Evolutionary conservation across 37 sponge, comb jelly and placozoan genomes (phyloP).

Genomic region (Halisarca cf. caerulea): DNA sequence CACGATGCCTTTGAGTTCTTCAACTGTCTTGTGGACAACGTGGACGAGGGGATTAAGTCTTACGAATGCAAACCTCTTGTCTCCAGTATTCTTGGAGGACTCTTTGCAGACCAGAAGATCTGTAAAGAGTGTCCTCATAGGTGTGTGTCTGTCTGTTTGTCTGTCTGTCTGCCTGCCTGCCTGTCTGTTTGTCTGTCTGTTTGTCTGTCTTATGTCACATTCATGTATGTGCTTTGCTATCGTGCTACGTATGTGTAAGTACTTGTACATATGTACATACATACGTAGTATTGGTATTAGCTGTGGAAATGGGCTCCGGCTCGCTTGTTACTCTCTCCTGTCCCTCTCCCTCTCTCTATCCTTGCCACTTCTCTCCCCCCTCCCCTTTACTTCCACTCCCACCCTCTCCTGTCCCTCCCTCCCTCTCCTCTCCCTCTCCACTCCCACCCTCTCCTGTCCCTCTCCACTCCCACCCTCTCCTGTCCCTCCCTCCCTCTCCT

Average conservation of each 20-base stretch:
- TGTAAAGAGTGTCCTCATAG: constrained; percentile 98
- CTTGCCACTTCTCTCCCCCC: background rate
- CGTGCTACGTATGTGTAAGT: background rate
- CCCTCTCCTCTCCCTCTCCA: background rate
- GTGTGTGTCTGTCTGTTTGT: constrained; percentile 36
- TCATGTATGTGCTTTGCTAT: too few relatives aligned
- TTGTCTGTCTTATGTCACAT: background rate
- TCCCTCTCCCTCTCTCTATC: background rate
- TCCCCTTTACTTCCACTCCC: background rate
- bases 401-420: background rate
- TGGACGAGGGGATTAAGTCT: constrained; percentile 91
- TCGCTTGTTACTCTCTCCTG: too few relatives aligned
- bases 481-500: background rate
- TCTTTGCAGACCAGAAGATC: constrained; percentile 99
- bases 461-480: background rate
- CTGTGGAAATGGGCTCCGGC: too few relatives aligned
- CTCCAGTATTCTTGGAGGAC: constrained; percentile 76
- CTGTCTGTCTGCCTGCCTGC: constrained; percentile 1
- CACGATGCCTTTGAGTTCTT: constrained; percentile 99
- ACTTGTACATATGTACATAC: background rate
- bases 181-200: background rate
- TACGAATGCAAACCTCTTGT: constrained; percentile 33
- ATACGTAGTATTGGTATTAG: too few relatives aligned
- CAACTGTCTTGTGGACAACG: constrained; percentile 89
- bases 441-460: background rate